phyloP scores from a whole-genome alignment of 2,888 invertebrate species.

The Watsonalla cultraria region DNA sequence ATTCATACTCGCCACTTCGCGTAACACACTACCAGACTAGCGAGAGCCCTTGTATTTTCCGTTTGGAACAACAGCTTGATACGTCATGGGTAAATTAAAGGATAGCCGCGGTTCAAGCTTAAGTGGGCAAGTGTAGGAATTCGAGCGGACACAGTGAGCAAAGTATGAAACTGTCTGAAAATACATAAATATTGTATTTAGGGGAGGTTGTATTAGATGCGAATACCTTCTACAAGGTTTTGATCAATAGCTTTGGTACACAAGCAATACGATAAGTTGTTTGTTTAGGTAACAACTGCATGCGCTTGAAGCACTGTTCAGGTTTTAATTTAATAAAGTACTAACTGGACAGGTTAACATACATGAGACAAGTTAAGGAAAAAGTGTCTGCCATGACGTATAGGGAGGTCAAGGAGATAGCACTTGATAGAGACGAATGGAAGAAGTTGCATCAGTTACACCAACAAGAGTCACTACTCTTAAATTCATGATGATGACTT shows the following conservation, averaged over 20 bases:
- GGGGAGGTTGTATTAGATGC: slow-evolving; percentile 38
- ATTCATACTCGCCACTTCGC: slow-evolving; percentile 72
- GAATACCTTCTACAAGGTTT: slow-evolving; percentile 21
- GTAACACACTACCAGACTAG: slow-evolving; percentile 47
- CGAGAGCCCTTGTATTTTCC: slow-evolving; percentile 32
- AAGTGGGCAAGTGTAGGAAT: slow-evolving; percentile 46
- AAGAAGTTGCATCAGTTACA: no score
- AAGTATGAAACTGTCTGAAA: slow-evolving; percentile 73
- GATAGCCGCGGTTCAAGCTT: slow-evolving; percentile 43
- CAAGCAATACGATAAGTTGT: not conserved
- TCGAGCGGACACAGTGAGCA: slow-evolving; percentile 64
- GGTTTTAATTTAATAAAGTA: not conserved
- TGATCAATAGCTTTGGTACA: slow-evolving; percentile 11
- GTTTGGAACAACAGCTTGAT: slow-evolving; percentile 34
- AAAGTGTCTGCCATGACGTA: no score
- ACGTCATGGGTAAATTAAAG: slow-evolving; percentile 24
- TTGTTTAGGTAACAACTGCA: not conserved
- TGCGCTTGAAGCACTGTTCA: not conserved
- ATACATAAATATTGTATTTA: slow-evolving; percentile 77
- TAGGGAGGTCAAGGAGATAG: no score
- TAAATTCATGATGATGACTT: no score
- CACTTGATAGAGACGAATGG: no score
- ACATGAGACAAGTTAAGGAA: no score
- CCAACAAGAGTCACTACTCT: no score
- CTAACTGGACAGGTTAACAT: no score